A percentile compares a stretch with the other conserved stretches of the same genome.
phyloP scores from a whole-genome alignment of 2,113 vertebrate genomes.

The Amblyopsis rosae region DNA sequence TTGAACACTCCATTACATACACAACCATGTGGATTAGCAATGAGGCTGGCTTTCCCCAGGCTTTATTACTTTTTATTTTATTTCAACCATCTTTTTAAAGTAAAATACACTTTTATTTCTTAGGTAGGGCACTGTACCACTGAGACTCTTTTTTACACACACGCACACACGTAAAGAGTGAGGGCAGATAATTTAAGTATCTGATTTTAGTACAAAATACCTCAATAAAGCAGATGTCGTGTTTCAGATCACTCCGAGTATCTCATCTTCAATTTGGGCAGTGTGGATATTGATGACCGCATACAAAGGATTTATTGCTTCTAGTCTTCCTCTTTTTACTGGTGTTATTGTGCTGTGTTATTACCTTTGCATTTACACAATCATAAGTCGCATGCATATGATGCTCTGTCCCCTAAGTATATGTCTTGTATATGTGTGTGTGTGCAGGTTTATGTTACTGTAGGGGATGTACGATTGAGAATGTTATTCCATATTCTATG shows the following conservation, averaged over 20 bases:
- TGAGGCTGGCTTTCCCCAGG: conserved; percentile 12
- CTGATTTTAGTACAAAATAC: conserved; percentile 69
- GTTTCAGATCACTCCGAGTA: conserved; percentile 59
- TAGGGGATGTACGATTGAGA: not conserved
- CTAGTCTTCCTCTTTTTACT: conserved; percentile 7
- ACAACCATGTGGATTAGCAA: conserved; percentile 6
- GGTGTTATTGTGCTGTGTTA: not conserved
- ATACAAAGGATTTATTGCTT: conserved; percentile 65
- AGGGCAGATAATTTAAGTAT: conserved; percentile 43
- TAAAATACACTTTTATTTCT: conserved; percentile 29
- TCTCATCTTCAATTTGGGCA: conserved; percentile 55
- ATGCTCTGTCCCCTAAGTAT: conserved; percentile 4
- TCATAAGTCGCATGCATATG: conserved; percentile 41
- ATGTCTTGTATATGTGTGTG: not conserved
- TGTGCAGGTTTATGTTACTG: not conserved
- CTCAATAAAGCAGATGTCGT: conserved; percentile 69
- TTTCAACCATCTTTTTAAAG: conserved; percentile 8
- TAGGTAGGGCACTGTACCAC: not conserved
- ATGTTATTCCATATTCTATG: not conserved
- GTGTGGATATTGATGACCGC: conserved; percentile 66
- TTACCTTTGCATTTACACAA: conserved; percentile 34
- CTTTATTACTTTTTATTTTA: not conserved
- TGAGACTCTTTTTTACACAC: conserved; percentile 27
- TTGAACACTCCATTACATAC: not conserved
- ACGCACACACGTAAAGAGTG: not conserved